Evolutionary conservation across 1,140 invertebrate species (phyloP).

Genomic region (Dryas iulia): DNA sequence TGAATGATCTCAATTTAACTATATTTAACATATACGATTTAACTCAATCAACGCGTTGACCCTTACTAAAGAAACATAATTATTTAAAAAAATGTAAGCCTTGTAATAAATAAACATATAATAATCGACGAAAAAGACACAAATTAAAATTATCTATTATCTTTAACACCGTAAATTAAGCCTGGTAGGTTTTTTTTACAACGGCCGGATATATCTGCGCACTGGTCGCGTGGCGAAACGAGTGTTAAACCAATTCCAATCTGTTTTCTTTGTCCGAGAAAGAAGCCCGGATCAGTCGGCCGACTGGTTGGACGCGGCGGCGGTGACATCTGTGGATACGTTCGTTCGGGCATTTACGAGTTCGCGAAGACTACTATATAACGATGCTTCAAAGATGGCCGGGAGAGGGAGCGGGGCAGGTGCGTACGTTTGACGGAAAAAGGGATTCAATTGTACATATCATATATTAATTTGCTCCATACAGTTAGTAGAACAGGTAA

Average conservation of each 20-base stretch:
- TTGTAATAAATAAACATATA: not conserved
- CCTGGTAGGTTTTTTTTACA: slow-evolving; percentile 44
- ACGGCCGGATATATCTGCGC: slow-evolving; percentile 35
- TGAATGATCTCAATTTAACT: no score
- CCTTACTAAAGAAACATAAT: no score
- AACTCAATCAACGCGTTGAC: not conserved
- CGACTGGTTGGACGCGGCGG: slow-evolving; percentile 27
- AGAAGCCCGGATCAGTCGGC: slow-evolving; percentile 25
- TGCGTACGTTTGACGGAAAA: slow-evolving; percentile 25
- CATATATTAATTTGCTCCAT: slow-evolving; percentile 23
- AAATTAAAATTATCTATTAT: slow-evolving; percentile 72
- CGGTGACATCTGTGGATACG: slow-evolving; percentile 33
- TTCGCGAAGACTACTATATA: slow-evolving; percentile 28
- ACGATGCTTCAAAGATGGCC: slow-evolving; percentile 33
- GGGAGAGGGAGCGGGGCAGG: slow-evolving; percentile 30
- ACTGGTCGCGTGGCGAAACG: slow-evolving; percentile 41
- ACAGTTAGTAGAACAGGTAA: slow-evolving; percentile 15
- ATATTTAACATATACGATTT: not conserved
- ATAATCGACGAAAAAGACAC: slow-evolving; percentile 24
- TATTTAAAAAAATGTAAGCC: not conserved
- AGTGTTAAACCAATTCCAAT: slow-evolving; percentile 48
- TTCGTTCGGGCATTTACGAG: slow-evolving; percentile 23
- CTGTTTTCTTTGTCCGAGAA: slow-evolving; percentile 67
- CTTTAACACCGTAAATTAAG: slow-evolving; percentile 74
- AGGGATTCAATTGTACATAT: slow-evolving; percentile 29